Base-by-base conservation (phyloP, 2,888 invertebrate species). In the Cactoblastis cactorum region DNA sequence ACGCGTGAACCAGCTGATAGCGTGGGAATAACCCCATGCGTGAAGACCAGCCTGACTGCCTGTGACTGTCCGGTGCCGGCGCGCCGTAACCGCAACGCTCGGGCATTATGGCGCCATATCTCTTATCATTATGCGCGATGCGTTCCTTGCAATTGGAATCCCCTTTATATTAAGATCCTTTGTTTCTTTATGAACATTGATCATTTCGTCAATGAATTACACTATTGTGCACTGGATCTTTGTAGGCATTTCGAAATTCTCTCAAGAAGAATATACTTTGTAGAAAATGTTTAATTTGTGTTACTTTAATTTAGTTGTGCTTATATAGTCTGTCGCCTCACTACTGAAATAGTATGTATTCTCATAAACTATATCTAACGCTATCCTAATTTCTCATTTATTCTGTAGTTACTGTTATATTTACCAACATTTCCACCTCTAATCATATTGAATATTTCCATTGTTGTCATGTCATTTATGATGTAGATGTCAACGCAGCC, bases 1-100 rank as follows among this genome's bases (percentile, higher is more conserved):
- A 66, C 68, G 80, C 86, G 78, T 83, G 69, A 79, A 77, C 80
- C 78, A 82, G 78, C 81, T 83, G 83, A 84, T 83, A 75, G 71
- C 82, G 87, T 87, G 86, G 81, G 86, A 86, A 85, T 67, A 70
- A 74, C 76, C 74, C 75, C 73, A 72, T 74, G 69, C 68, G 67
- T 72, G 65, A 70, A 72, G 55, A 62, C 45, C 51, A 50, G 51
- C 53, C 57, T 52, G 55, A 53, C 14, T 53, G 53, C 53, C 54
- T 57, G n/a, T n/a, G n/a, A n/a, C n/a, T n/a, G n/a, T n/a, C 47
- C 54, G 53, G 53, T 53, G 59, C 49, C 52, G 8, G 22, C 11
- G 12, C 28, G 28, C 8, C 28, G 39, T 50, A 45, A 45, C 49
- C 54, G 46, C 50, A 57, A 54, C 48, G 53, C 45, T 50, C 48